Evolutionary conservation across 2,888 invertebrate genomes (phyloP), one percentile per base, ranked within the genome.

Genomic region (Elysia crispata): DNA sequence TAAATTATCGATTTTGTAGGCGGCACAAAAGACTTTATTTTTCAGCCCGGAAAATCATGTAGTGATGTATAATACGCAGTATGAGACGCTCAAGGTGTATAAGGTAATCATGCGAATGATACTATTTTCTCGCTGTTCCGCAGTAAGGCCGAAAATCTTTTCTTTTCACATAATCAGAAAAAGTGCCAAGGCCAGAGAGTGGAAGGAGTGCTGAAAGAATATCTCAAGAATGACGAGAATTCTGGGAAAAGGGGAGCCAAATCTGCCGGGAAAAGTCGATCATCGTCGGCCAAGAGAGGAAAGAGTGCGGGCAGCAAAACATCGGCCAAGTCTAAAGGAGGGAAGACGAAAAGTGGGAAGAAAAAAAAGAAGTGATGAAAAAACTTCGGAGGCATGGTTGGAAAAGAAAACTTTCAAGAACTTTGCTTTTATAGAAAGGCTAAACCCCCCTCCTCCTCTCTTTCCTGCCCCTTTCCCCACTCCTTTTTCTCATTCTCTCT

Each of bases 161-260:
- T 41, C 31, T 28, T 75, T 83, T 76, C 13, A n/a, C n/a, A n/a
- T n/a, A n/a, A n/a, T n/a, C 85, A 90, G 91, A 83, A 83, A 80
- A 86, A 85, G n/a, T 91, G 91, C 76, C 90, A 90, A 84, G 91
- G 91, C 1, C 86, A 87, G 67, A 84, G 88, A 72, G 90, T 91
- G 15, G 90, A 91, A 78, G 90, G 87, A 66, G 86, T 88, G 5
- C 85, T 87, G 0, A 82, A 85, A 13, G 83, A 83, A 15, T 86
- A 85, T 3, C 80, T 83, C 25, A 80, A 77, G 13, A 83, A 82
- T 11, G 88, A 87, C 8, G 86, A 84, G 0, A 86, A 85, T 30
- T 81, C 82, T 8, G 85, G 84, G 49, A 85, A 85, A 73, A 83
- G 85, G 49, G 70, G 72, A n/a, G 62, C 77, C 57, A 81, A 72